These are phyloP conservation scores for Ctenoplectra terminalis DNA, from an alignment of 1,140 invertebrate genomes.

Conservation along the genomic window DNA sequence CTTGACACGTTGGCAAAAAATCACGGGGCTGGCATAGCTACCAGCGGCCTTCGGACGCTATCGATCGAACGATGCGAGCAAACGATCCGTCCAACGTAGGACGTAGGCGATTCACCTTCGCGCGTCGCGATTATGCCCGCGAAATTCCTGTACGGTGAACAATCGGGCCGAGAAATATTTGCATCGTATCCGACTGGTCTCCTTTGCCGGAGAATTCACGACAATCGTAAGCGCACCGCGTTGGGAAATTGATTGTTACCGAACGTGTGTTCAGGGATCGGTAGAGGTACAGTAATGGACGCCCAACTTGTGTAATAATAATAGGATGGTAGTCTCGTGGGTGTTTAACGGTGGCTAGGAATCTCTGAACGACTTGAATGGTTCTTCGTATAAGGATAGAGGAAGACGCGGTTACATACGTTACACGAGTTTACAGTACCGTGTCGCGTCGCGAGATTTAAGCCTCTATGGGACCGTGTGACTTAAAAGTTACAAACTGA, in stretches of 20 bases:
- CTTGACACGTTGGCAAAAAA: conserved; percentile 31
- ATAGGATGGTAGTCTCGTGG: background rate
- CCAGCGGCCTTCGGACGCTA: conserved; percentile 11
- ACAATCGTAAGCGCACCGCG: background rate
- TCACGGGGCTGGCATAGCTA: conserved; percentile 19
- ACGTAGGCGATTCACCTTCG: conserved; percentile 9
- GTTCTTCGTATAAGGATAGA: background rate
- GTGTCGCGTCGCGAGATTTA: too few relatives aligned
- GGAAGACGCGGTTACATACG: background rate
- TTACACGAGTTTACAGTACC: background rate
- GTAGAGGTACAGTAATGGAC: background rate
- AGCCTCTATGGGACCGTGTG: too few relatives aligned
- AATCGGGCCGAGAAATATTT: background rate
- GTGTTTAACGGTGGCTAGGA: background rate
- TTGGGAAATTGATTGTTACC: background rate
- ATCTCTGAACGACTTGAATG: background rate
- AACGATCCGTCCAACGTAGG: background rate
- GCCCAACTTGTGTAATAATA: background rate
- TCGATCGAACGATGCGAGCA: conserved; percentile 12
- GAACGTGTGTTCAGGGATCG: background rate
- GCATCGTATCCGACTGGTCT: background rate
- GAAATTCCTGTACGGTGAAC: background rate
- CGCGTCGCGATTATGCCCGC: background rate
- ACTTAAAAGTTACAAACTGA: too few relatives aligned
- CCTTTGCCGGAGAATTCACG: background rate